phyloP scores from a whole-genome alignment of 2,797 vertebrate genomes.

The Enteromius radiatus region DNA sequence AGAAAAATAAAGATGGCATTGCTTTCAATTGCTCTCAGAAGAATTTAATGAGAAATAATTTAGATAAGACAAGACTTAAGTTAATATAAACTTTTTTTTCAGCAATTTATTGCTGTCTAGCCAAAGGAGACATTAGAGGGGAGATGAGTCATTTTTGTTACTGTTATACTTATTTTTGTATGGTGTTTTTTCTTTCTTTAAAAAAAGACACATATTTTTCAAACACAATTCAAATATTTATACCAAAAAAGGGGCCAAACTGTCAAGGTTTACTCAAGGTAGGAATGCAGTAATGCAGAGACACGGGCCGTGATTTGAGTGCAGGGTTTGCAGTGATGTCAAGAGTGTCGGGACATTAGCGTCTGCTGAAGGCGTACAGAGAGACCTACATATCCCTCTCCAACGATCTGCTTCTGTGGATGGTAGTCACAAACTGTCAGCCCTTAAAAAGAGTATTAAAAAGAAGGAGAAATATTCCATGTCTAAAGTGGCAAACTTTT shows the following conservation, averaged over 20 bases:
- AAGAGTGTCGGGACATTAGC: not conserved
- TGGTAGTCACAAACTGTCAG: conserved; percentile 35
- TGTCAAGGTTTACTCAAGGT: not conserved
- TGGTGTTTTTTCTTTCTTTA: not conserved
- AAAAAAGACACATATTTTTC: not conserved
- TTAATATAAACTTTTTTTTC: not conserved
- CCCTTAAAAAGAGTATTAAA: conserved; percentile 38
- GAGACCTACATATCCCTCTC: conserved; percentile 34
- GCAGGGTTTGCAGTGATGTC: not conserved
- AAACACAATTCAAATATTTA: not conserved
- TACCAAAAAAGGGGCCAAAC: not conserved
- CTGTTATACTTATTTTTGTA: not conserved
- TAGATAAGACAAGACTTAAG: not conserved
- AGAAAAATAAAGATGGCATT: not conserved
- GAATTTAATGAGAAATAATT: not conserved
- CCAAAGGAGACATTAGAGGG: not conserved
- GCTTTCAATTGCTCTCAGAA: not conserved
- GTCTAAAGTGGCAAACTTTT: not conserved
- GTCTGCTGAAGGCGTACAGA: not conserved
- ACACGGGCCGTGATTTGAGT: not conserved
- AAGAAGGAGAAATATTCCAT: conserved; percentile 17
- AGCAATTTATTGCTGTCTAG: not conserved
- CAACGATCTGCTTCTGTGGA: conserved; percentile 28
- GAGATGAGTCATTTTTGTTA: not conserved
- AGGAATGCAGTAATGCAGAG: conserved; percentile 5